Conservation (phyloP, 2,888 invertebrate species). For the Amitus sp. region DNA sequence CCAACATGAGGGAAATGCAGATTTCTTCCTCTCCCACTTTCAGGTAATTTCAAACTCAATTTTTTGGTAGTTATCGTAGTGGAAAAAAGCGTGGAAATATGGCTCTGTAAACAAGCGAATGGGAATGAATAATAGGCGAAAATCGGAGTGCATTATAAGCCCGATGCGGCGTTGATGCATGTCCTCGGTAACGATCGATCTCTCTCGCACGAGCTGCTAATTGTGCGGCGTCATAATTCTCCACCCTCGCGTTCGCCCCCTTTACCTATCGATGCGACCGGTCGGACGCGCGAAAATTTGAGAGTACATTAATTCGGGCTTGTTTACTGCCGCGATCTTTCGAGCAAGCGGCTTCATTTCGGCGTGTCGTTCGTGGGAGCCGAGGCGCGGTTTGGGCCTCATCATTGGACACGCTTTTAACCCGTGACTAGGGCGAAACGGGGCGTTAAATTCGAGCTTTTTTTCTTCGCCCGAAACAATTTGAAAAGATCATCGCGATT, state of each 20-base stretch:
- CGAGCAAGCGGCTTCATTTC: slow-evolving; percentile 40
- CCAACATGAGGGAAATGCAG: background rate
- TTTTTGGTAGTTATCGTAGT: background rate
- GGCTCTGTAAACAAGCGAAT: slow-evolving; percentile 3
- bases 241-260: slow-evolving; percentile 41
- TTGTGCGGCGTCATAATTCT: slow-evolving; percentile 66
- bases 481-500: too few species aligned
- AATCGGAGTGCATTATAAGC: slow-evolving; percentile 50
- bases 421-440: too few species aligned
- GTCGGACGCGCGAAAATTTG: slow-evolving; percentile 21
- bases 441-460: too few species aligned
- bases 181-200: slow-evolving; percentile 64
- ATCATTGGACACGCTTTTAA: too few species aligned
- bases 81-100: slow-evolving; percentile 2
- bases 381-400: too few species aligned
- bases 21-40: background rate
- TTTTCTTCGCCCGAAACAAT: background rate
- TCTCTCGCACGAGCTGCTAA: slow-evolving; percentile 66
- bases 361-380: too few species aligned
- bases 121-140: slow-evolving; percentile 52
- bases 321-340: slow-evolving; percentile 51
- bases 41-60: background rate
- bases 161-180: slow-evolving; percentile 62
- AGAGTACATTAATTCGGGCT: slow-evolving; percentile 47
- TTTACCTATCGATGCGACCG: slow-evolving; percentile 35